phyloP scores from a whole-genome alignment of 2,113 vertebrate species.

The Beaufortia kweichowensis region DNA sequence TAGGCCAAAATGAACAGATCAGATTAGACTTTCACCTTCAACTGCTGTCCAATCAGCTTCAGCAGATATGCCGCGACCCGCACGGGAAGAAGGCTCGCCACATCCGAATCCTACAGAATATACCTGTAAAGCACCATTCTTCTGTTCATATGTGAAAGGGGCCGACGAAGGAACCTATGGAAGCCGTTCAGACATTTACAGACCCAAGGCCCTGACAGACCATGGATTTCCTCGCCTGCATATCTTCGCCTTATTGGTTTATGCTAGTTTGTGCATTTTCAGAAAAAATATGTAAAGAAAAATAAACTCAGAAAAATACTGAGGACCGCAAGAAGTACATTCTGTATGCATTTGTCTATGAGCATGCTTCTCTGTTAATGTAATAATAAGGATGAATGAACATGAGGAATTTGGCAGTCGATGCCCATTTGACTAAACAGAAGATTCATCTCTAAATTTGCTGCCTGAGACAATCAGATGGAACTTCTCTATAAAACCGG shows the following conservation, averaged over 20 bases:
- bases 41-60: neutral
- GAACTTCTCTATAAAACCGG: slow-evolving; percentile 71
- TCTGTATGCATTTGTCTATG: slow-evolving; percentile 64
- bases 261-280: slow-evolving; percentile 55
- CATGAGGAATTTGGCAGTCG: slow-evolving; percentile 55
- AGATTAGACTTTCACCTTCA: neutral
- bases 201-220: slow-evolving; percentile 28
- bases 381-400: slow-evolving; percentile 60
- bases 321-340: slow-evolving; percentile 44
- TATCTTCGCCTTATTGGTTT: slow-evolving; percentile 43
- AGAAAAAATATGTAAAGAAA: slow-evolving; percentile 41
- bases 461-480: slow-evolving; percentile 71
- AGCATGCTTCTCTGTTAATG: slow-evolving; percentile 61
- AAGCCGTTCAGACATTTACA: slow-evolving; percentile 37
- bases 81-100: too few relatives aligned
- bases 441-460: slow-evolving; percentile 58
- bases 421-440: slow-evolving; percentile 56
- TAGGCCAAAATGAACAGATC: neutral
- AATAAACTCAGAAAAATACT: slow-evolving; percentile 33
- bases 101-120: neutral
- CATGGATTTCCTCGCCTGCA: slow-evolving; percentile 37
- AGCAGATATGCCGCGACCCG: neutral
- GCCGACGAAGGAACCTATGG: slow-evolving; percentile 16
- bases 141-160: slow-evolving; percentile 11
- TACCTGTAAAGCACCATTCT: neutral